These are phyloP conservation scores for Melieria picta DNA, from an alignment of 2,888 invertebrate species.

Conservation along the genomic window DNA sequence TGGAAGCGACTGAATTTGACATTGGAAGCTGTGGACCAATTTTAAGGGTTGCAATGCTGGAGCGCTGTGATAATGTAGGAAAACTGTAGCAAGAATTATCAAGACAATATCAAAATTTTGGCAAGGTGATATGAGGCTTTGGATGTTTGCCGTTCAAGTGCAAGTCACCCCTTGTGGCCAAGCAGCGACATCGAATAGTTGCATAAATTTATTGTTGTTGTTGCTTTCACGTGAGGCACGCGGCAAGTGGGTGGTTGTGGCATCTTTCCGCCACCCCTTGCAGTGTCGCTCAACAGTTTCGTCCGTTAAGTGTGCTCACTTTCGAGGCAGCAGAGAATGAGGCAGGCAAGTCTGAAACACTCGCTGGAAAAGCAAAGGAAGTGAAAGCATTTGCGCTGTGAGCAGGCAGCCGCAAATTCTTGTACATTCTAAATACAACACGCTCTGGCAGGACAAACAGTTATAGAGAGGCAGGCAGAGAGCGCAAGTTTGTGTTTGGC, in stretches of 20 bases:
- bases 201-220: background rate
- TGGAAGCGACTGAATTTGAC: no score
- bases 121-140: no score
- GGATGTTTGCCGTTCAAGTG: no score
- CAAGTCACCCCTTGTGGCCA: no score
- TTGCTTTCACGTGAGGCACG: background rate
- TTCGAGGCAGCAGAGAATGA: background rate
- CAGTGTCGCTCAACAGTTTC: background rate
- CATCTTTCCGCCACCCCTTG: background rate
- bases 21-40: no score
- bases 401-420: background rate
- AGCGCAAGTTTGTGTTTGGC: background rate
- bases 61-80: no score
- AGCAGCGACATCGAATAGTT: no score
- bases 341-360: no score
- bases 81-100: no score
- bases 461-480: background rate
- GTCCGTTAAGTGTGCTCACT: background rate
- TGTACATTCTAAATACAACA: background rate
- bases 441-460: no score
- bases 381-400: background rate
- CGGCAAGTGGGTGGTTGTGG: background rate
- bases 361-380: background rate
- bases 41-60: no score
- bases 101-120: no score